Evolutionary conservation across 2,113 vertebrate genomes (phyloP), one percentile per base, ranked within the genome.

Genomic region (Miniopterus natalensis): DNA sequence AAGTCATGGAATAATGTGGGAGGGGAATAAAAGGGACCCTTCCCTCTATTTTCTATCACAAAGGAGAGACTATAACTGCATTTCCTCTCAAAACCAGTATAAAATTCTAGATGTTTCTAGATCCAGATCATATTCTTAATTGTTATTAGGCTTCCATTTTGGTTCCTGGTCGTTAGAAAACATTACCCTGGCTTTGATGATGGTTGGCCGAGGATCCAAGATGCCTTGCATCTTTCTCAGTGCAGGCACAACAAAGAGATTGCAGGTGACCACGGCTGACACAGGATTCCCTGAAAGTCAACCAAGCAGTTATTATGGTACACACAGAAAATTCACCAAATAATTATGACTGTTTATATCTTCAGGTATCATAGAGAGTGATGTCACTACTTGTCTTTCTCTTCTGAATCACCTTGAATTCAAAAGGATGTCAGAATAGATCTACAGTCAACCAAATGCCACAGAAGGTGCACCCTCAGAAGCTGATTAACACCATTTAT

Each of bases 161-260:
- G 40, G 88, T 92, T 95, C 77, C n/a, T 85, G 51, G 18, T 61
- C 29, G 89, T 85, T 89, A 92, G 85, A 74, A 94, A 84, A 92
- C 96, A 97, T 98, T 99, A 99, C 99, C 99, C 99, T 99, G 98
- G 99, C 99, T 99, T 99, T 99, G 98, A 99, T 99, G 98, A 99
- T 99, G 96, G 99, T 99, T 95, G 99, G 99, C 95, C 99, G 99
- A 97, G 99, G 99, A 99, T 99, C 99, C 98, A 99, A 98, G 98
- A 99, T 99, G 96, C 99, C 99, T 98, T 99, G 99, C 99, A 99
- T 99, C 98, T 99, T 99, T 98, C 99, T 99, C 98, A 99, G 98
- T 95, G 99, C 99, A 88, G 99, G 99, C 98, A 99, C 99, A 98
- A 99, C 99, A 98, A 99, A 99, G 98, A 99, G 99, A 98, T 99